Percentiles rank a stretch among this genome's conserved stretches.
Conservation (phyloP, 1,140 invertebrate species). For the Arion vulgaris region DNA sequence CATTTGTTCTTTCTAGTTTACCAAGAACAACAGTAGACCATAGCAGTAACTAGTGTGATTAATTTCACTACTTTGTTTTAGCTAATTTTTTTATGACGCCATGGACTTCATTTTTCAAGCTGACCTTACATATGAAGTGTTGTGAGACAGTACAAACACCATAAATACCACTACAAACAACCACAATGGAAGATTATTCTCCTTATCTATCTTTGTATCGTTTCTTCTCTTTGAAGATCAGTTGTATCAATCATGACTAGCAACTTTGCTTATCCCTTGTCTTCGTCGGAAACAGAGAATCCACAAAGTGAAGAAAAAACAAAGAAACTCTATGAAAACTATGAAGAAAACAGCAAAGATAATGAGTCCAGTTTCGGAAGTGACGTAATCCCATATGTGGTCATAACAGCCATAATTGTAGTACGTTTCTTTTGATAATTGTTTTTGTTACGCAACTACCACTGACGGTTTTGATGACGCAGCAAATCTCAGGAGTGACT, state of each 20-base stretch:
- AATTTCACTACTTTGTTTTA: no score
- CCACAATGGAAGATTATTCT: no score
- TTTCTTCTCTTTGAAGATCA: no score
- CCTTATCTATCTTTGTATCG: no score
- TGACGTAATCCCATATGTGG: slow-evolving; percentile 26
- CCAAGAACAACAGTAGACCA: no score
- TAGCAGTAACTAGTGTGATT: no score
- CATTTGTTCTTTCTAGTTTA: no score
- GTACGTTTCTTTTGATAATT: slow-evolving; percentile 11
- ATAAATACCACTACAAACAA: no score
- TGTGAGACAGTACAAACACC: no score
- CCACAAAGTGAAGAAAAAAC: slow-evolving; percentile 15
- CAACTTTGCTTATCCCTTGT: slow-evolving; percentile 1
- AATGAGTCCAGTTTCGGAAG: slow-evolving; percentile 14
- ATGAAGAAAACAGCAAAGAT: slow-evolving; percentile 23
- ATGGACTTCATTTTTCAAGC: no score
- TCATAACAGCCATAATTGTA: slow-evolving; percentile 21
- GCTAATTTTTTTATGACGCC: no score
- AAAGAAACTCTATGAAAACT: not conserved
- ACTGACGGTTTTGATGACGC: not conserved
- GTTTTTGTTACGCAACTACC: not conserved
- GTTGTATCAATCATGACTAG: not conserved
- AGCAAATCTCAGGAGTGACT: slow-evolving; percentile 3
- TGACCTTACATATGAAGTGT: no score
- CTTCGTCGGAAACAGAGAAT: not conserved